Evolutionary conservation across 1,140 invertebrate genomes (phyloP).

Genomic region (Gonatopus flavifemur): DNA sequence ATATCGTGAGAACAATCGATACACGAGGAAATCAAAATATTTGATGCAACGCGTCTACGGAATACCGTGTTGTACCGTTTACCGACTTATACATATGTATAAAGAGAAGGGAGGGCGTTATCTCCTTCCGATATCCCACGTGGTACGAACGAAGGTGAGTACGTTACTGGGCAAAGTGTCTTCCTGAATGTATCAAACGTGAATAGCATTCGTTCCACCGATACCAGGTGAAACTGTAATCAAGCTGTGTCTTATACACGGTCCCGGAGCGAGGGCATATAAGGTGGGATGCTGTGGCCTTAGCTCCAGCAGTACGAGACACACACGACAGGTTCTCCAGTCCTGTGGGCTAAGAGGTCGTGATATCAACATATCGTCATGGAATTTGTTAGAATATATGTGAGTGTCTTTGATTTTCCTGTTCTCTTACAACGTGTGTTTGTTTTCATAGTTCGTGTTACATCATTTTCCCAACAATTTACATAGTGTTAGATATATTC

Average conservation of each 20-base stretch:
- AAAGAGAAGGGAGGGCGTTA: too few species aligned
- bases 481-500: too few species aligned
- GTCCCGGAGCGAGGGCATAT: conserved; percentile 54
- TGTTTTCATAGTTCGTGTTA: too few species aligned
- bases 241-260: conserved; percentile 45
- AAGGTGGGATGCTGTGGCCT: conserved; percentile 56
- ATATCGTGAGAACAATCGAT: too few species aligned
- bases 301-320: conserved; percentile 55
- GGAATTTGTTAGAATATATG: conserved; percentile 36
- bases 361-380: too few species aligned
- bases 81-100: too few species aligned
- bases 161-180: conserved; percentile 45
- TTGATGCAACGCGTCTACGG: too few species aligned
- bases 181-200: conserved; percentile 36
- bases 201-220: conserved; percentile 37
- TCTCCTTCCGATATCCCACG: too few species aligned
- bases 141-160: too few species aligned
- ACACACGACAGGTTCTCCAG: conserved; percentile 48
- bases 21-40: too few species aligned
- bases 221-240: conserved; percentile 53
- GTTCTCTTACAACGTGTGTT: not conserved
- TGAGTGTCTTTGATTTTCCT: conserved; percentile 36
- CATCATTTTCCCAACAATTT: too few species aligned
- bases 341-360: conserved; percentile 42
- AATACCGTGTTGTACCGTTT: too few species aligned